A percentile compares a stretch with the other conserved stretches of the same genome.
Evolutionary conservation across 1,140 invertebrate species (phyloP).

Genomic region (Pinna nobilis): DNA sequence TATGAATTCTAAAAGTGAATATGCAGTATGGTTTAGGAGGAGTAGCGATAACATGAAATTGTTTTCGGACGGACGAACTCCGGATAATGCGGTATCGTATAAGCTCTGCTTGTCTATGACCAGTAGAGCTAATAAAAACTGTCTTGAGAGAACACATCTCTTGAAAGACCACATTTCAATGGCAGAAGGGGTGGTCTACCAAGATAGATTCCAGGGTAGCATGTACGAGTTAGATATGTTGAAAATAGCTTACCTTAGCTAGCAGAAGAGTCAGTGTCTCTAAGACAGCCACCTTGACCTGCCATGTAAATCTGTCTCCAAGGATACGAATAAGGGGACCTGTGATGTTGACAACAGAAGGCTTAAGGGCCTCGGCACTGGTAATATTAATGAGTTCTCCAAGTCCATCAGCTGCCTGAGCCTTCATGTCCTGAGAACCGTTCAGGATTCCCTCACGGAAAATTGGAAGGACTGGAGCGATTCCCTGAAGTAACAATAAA

Average conservation of each 20-base stretch:
- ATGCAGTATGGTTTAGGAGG: too few species aligned
- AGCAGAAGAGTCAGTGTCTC: slow-evolving; percentile 94
- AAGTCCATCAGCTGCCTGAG: slow-evolving; percentile 94
- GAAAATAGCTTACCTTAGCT: slow-evolving; percentile 74
- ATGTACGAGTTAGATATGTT: background rate
- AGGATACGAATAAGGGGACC: slow-evolving; percentile 98
- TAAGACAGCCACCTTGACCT: slow-evolving; percentile 95
- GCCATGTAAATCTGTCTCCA: slow-evolving; percentile 94
- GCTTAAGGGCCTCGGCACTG: slow-evolving; percentile 84
- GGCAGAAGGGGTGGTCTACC: too few species aligned
- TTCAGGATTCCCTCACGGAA: slow-evolving; percentile 97
- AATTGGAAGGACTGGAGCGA: slow-evolving; percentile 93
- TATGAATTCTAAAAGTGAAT: too few species aligned
- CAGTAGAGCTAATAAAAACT: too few species aligned
- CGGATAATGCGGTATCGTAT: too few species aligned
- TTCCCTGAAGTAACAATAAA: slow-evolving; percentile 82
- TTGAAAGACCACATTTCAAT: too few species aligned
- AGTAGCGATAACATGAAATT: too few species aligned
- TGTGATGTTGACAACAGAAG: slow-evolving; percentile 96
- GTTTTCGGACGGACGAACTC: too few species aligned
- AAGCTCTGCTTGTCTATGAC: too few species aligned
- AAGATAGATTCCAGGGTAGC: background rate
- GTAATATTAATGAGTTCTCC: slow-evolving; percentile 94
- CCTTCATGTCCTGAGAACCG: slow-evolving; percentile 95
- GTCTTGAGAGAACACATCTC: too few species aligned